These are phyloP conservation scores for Agonopterix heracliana DNA, from an alignment of 2,888 invertebrate species.

Conservation along the genomic window DNA sequence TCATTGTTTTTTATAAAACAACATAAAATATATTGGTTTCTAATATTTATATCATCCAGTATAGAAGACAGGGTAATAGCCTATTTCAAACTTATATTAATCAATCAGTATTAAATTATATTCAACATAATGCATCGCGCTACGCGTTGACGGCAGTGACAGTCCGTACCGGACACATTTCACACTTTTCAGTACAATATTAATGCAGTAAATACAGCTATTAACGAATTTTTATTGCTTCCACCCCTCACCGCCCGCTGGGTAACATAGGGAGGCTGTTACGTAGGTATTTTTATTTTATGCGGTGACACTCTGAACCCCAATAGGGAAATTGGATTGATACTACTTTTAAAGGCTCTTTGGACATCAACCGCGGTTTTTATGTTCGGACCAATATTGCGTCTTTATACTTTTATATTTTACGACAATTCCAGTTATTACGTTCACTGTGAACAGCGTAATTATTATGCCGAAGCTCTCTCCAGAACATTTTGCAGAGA, in stretches of 20 bases:
- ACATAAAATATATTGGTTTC: too few species aligned
- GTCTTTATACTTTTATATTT: slow-evolving; percentile 55
- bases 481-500: not conserved
- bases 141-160: not conserved
- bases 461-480: slow-evolving; percentile 9
- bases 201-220: slow-evolving; percentile 57
- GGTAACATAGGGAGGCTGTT: slow-evolving; percentile 46
- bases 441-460: slow-evolving; percentile 14
- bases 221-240: slow-evolving; percentile 64
- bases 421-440: slow-evolving; percentile 47
- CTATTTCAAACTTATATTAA: too few species aligned
- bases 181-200: slow-evolving; percentile 10
- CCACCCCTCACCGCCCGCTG: slow-evolving; percentile 26
- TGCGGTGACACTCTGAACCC: slow-evolving; percentile 64
- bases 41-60: too few species aligned
- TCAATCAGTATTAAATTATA: too few species aligned
- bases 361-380: slow-evolving; percentile 61
- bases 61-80: too few species aligned
- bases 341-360: slow-evolving; percentile 71
- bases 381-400: slow-evolving; percentile 61
- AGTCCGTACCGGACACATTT: too few species aligned
- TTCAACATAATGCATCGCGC: not conserved
- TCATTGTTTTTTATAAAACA: too few species aligned
- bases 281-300: slow-evolving; percentile 71
- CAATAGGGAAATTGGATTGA: slow-evolving; percentile 73